Evolutionary conservation across 2,113 vertebrate species (phyloP), one percentile per base, ranked within the genome.

Genomic region (Melierax canorus): DNA sequence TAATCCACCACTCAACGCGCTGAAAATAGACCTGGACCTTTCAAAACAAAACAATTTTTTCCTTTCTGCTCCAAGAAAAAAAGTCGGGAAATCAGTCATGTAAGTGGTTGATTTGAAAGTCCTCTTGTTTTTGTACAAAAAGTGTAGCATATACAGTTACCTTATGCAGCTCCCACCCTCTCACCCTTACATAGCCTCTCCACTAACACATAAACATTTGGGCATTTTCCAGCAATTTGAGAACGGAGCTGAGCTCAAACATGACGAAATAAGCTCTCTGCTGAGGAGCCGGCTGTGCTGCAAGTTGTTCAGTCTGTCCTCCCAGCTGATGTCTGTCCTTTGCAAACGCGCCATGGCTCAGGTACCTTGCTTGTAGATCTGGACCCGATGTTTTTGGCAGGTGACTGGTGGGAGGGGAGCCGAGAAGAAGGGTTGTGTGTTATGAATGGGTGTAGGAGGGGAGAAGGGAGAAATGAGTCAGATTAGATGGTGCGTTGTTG

Each of bases 131-230:
- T 80, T 60, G 12, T 69, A 84, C 39, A 63, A 51, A 16, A 39
- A n/a, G 11, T 6, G 24, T 41, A 76, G 46, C 19, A 10, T 6
- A 30, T 10, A 43, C 0, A 0, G 11, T 62, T 10, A 8, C 3
- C 12, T 30, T 23, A 34, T 1, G 3, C 46, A 67, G 46, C 41
- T 75, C 24, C 15, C 29, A 20, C 32, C 16, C 68, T 69, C 84
- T 64, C 36, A 60, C 21, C 4, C 15, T 36, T 43, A 26, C 18
- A 15, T 2, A 2, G 26, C 11, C 22, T 27, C 46, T 72, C 27
- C 41, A 39, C 58, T 64, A 83, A 22, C 39, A 66, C 4, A 2
- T 34, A 74, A 92, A 66, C 15, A 22, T 64, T 69, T 3, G 10
- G 48, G 36, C 1, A 10, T 56, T 84, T 89, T 38, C 26, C 48